Base-by-base conservation (phyloP, 2,888 invertebrate genomes). In the Oeneis ivallda region DNA sequence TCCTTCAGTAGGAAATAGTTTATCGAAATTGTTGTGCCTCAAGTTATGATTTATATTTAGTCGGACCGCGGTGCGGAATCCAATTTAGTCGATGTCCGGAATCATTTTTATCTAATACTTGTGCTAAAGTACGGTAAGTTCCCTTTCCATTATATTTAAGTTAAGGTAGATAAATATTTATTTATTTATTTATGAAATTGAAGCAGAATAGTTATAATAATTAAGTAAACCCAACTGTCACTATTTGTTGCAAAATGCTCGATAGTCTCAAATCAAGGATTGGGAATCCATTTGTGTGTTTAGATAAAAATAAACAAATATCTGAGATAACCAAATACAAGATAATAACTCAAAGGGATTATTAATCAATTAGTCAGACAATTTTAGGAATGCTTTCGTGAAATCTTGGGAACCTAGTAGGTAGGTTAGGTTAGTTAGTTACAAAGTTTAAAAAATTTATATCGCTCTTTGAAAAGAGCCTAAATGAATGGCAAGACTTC, bases 1-100 rank as follows among this genome's bases (percentile, higher is more conserved):
- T 43, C n/a, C 43, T 43, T n/a, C n/a, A 43, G 49, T 50, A 67
- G 76, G 72, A 74, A 72, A 78, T 80, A 80, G 84, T 81, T 83
- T 85, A 83, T 81, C 71, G 77, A 73, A 72, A 81, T 81, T 81
- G 81, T 82, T 81, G 73, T 71, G 72, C 73, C 74, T 74, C 68
- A 71, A 78, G 79, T 79, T 81, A 73, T 81, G 84, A 84, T 84
- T 83, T 85, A 83, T 83, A 77, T 73, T 75, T 70, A 75, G 73
- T 71, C 60, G 74, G 73, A 75, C 72, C 75, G 74, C 74, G 75
- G 78, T 71, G 74, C 69, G 74, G 71, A 74, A 75, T 76, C 74
- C 74, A 77, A 79, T 81, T 79, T 78, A 72, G 70, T 66, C 63
- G 57, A 69, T 69, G 65, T 62, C 63, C 67, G 72, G 70, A 75